phyloP scores from a whole-genome alignment of 2,797 vertebrate genomes.

The Spatula clypeata region DNA sequence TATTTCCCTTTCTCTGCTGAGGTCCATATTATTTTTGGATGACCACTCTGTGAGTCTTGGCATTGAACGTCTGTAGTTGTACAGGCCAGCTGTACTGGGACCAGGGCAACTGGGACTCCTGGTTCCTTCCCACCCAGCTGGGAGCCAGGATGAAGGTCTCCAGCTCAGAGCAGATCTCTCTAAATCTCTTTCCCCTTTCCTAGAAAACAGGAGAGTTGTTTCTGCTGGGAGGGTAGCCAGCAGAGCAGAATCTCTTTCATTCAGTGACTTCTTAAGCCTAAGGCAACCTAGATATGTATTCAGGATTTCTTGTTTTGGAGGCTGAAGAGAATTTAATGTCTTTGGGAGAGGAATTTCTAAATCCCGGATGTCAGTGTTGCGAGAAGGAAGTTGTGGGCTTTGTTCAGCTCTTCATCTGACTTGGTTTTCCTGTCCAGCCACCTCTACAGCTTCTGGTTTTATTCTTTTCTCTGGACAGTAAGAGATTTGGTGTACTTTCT shows the following conservation, averaged over 20 bases:
- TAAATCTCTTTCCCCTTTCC: background rate
- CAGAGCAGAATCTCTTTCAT: background rate
- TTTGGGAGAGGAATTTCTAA: background rate
- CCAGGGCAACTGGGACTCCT: background rate
- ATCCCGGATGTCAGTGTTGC: background rate
- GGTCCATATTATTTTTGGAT: constrained; percentile 3
- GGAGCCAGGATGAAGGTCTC: background rate
- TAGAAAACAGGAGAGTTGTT: background rate
- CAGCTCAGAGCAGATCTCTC: background rate
- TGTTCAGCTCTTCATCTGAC: background rate
- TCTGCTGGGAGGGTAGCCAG: background rate
- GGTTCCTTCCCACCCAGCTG: background rate
- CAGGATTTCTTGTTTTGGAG: background rate
- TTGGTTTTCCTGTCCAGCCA: background rate
- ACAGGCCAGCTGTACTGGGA: background rate
- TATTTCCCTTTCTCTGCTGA: background rate
- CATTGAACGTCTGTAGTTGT: background rate
- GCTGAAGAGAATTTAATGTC: background rate
- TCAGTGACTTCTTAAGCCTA: background rate
- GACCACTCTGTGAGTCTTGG: background rate
- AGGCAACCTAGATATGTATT: background rate
- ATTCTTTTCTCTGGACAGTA: background rate
- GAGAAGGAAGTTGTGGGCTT: background rate
- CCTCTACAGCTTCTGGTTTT: background rate
- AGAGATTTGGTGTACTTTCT: background rate